Conservation (phyloP, 1,140 invertebrate genomes). For the Apis dorsata region DNA sequence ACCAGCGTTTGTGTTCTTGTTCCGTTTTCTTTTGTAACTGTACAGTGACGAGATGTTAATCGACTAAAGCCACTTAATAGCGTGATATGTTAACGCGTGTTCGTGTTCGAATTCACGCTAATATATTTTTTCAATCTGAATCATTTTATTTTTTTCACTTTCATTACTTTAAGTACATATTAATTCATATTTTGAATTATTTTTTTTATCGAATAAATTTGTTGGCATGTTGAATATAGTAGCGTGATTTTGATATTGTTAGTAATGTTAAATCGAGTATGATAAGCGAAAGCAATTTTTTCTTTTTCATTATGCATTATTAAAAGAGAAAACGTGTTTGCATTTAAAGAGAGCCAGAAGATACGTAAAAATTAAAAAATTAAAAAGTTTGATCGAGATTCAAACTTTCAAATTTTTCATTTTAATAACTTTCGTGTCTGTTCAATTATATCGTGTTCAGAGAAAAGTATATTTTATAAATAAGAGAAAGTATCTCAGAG, state of each 20-base stretch:
- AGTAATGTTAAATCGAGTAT: conserved; percentile 26
- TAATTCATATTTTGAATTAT: background rate
- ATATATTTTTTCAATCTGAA: background rate
- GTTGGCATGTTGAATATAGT: background rate
- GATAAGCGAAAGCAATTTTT: conserved; percentile 39
- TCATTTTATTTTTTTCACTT: background rate
- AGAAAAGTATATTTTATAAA: conserved; percentile 3
- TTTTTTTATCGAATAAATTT: background rate
- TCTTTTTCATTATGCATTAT: conserved; percentile 17
- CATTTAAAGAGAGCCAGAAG: background rate
- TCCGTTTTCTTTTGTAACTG: conserved; percentile 28
- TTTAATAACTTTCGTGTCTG: background rate
- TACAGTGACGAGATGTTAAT: conserved; percentile 38
- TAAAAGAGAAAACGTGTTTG: conserved; percentile 13
- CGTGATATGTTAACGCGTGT: conserved; percentile 9
- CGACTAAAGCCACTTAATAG: conserved; percentile 17
- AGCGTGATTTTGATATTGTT: conserved; percentile 31
- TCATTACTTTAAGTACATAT: background rate
- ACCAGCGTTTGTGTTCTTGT: conserved; percentile 60
- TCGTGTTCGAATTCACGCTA: conserved; percentile 18
- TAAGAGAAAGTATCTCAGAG: conserved; percentile 14
- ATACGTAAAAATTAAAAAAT: background rate
- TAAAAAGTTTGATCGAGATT: background rate
- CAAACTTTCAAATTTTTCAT: background rate
- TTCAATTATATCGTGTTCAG: conserved; percentile 13